Conservation (phyloP, 2,888 invertebrate species). For the Zeuzera pyrina region DNA sequence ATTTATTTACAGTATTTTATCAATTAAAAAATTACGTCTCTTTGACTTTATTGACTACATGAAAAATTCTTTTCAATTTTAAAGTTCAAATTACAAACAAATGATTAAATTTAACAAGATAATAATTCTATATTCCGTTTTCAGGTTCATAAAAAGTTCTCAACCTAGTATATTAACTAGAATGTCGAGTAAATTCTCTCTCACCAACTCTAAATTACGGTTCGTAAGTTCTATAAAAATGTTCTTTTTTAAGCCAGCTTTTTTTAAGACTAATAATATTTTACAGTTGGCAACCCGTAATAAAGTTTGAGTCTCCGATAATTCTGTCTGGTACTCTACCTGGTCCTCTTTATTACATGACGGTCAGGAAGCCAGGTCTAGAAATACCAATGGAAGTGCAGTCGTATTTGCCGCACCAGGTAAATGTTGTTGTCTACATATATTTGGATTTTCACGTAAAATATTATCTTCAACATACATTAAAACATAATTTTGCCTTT, state of each 20-base stretch:
- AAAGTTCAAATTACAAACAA: too few relatives aligned
- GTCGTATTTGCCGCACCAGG: conserved; percentile 45
- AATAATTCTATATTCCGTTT: too few relatives aligned
- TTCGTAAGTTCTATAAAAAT: background rate
- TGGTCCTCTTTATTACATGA: conserved; percentile 74
- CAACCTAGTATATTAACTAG: too few relatives aligned
- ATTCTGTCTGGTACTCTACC: conserved; percentile 56
- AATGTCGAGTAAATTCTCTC: too few relatives aligned
- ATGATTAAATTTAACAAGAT: too few relatives aligned
- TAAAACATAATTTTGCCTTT: too few relatives aligned
- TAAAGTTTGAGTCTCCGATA: conserved; percentile 45
- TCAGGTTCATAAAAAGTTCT: too few relatives aligned
- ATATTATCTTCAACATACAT: conserved; percentile 1
- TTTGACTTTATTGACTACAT: too few relatives aligned
- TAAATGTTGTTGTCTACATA: conserved; percentile 10
- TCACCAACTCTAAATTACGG: too few relatives aligned
- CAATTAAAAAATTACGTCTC: background rate
- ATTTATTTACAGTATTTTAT: background rate
- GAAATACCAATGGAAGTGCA: conserved; percentile 67
- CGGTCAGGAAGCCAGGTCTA: conserved; percentile 71
- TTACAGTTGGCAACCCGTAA: conserved; percentile 51
- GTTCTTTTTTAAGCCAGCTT: background rate
- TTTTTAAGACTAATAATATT: too few relatives aligned
- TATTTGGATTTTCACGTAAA: background rate
- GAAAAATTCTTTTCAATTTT: too few relatives aligned